phyloP scores from a whole-genome alignment of 2,888 invertebrate species.

The Tipula confusa region DNA sequence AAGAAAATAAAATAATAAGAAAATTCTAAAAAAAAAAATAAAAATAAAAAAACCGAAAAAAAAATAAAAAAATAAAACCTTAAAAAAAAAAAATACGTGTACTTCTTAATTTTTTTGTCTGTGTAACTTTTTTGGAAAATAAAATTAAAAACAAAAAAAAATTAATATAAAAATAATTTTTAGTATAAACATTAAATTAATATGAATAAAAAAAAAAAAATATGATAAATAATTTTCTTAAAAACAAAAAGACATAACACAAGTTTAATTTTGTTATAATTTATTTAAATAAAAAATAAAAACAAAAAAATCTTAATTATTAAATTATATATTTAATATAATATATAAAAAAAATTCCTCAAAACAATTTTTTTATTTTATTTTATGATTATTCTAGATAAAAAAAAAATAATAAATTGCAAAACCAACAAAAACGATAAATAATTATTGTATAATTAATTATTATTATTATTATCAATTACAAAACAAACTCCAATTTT shows the following conservation, averaged over 20 bases:
- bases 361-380: neutral
- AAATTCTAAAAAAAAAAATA: conserved; percentile 30
- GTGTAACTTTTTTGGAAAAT: conserved; percentile 30
- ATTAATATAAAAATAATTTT: neutral
- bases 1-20: conserved; percentile 33
- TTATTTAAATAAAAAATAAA: conserved; percentile 58
- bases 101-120: conserved; percentile 36
- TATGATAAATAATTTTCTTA: conserved; percentile 48
- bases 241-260: conserved; percentile 62
- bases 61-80: neutral
- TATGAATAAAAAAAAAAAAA: conserved; percentile 27
- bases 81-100: conserved; percentile 36
- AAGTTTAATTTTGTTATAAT: conserved; percentile 67
- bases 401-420: neutral
- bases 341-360: neutral
- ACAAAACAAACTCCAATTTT: conserved; percentile 21
- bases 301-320: conserved; percentile 42
- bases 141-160: conserved; percentile 13
- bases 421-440: conserved; percentile 20
- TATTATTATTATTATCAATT: conserved; percentile 15
- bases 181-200: conserved; percentile 21
- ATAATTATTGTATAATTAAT: conserved; percentile 21
- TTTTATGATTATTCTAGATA: neutral
- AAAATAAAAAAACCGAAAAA: conserved; percentile 33
- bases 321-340: conserved; percentile 39